Evolutionary conservation across 1,140 invertebrate genomes (phyloP), one percentile per base, ranked within the genome.

Genomic region (Calosoma granatense): DNA sequence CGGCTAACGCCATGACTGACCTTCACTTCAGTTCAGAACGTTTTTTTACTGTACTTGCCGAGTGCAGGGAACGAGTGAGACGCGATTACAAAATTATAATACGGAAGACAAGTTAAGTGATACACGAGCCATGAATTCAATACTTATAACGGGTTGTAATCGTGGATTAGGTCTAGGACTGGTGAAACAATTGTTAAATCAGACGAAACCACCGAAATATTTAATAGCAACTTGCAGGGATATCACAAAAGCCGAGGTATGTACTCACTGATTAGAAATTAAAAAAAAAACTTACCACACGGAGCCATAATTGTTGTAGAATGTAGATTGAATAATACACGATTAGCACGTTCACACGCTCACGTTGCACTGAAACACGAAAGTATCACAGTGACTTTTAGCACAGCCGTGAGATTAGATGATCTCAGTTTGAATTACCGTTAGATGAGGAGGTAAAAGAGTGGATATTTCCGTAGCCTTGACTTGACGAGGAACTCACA

Each of bases 111-210:
- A 53, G 22, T 21, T 26, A 26, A n/a, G 20, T 15, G 53, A 47
- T 15, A 2, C 9, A 2, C n/a, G n/a, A 47, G 17, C 17, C 61
- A 88, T 90, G 86, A 85, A 81, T 60, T 86, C 86, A 26, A 81
- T 93, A 61, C 72, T 95, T 59, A 84, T 94, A 57, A 95, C 92
- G 6, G 92, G 92, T 19, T 86, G 86, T 53, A 94, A 93, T 69
- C 80, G 92, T 36, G 92, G 93, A 1, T 71, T 95, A 47, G 92
- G 92, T 15, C 73, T 94, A 23, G 90, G 90, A 51, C 74, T 95
- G 55, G 82, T 93, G 1, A 88, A 85, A 72, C 78, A 85, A 69
- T 64, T 90, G 20, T 57, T 72, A 2, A 63, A 70, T 39, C 64
- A 73, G 1, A 62, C 72, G 21, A 76, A 76, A 59, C 74, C 77